Conservation (phyloP, 1,140 invertebrate species). For the Galleria mellonella region DNA sequence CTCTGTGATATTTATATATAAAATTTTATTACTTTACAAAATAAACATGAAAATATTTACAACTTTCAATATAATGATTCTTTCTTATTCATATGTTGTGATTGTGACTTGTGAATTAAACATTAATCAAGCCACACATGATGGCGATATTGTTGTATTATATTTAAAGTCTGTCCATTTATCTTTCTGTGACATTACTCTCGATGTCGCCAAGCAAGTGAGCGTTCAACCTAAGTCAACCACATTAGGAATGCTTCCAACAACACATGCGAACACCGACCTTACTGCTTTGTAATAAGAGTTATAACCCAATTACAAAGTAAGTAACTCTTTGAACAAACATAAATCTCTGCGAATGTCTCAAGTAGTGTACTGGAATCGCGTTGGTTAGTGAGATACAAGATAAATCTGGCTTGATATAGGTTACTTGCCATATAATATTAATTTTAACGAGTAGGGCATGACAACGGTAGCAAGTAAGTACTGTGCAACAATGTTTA, state of each 20-base stretch:
- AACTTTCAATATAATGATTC: too few species aligned
- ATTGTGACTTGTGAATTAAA: too few species aligned
- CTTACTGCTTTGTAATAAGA: slow-evolving; percentile 9
- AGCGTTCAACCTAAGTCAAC: slow-evolving; percentile 25
- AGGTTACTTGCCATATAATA: neutral
- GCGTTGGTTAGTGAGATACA: slow-evolving; percentile 2
- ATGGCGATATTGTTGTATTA: too few species aligned
- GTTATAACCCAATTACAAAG: slow-evolving; percentile 1
- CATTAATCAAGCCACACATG: too few species aligned
- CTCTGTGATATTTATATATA: too few species aligned
- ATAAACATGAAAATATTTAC: too few species aligned
- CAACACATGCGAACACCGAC: slow-evolving; percentile 8
- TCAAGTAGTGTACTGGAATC: slow-evolving; percentile 17
- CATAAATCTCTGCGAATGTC: slow-evolving; percentile 19
- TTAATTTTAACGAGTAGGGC: too few species aligned
- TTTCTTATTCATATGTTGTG: too few species aligned
- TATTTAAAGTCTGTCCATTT: slow-evolving; percentile 22
- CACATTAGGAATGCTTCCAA: slow-evolving; percentile 7
- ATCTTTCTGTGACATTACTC: slow-evolving; percentile 55
- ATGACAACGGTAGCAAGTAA: too few species aligned
- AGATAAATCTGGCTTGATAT: slow-evolving; percentile 6
- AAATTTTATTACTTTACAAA: too few species aligned
- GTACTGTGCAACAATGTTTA: too few species aligned
- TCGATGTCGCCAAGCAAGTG: slow-evolving; percentile 43
- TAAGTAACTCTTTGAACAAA: slow-evolving; percentile 5